Base-by-base conservation (phyloP, 2,888 invertebrate genomes). In the Lasius platythorax region DNA sequence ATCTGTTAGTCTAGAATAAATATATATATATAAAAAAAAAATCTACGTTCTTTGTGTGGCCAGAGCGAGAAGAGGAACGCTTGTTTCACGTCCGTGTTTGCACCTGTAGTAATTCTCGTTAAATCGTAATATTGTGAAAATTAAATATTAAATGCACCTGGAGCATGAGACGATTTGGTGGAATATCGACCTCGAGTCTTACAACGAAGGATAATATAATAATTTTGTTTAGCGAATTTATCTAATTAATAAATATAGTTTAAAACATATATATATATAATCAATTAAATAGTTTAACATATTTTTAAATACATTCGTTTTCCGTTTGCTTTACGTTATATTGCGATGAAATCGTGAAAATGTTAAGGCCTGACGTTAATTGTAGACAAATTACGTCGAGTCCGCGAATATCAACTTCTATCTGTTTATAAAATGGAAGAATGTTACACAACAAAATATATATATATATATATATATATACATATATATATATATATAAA, bases 161-260 rank as follows among this genome's bases (percentile, higher is more conserved):
- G 50, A 8, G 50, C 4, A 37, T 12, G 30, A 6, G 53, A 76
- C 6, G 18, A 37, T 37, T 68, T 76, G 37, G n/a, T 53, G 53
- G 43, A 58, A 78, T 78, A 78, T 68, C 61, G 43, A 79, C 46
- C 23, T 72, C 37, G 23, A 72, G 61, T 50, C 46, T 73, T 72
- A 73, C 73, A 79, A 79, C 70, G 79, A 79, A 79, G 28, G 28
- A 61, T 72, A 23, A 43, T 70, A 28, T 58, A 9, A 67, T 30
- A 50, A 37, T 18, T 37, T 66, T 67, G 30, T 63, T 73, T 61
- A 43, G 11, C n/a, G 2, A 58, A 68, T 68, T 68, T 78, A 46
- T 40, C n/a, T 33, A 68, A n/a, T 56, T 66, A 40, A 64, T 30
- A 40, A 79, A 50, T 79, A 61, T 50, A 50, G 18, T 79, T 79